Evolutionary conservation across 2,797 vertebrate genomes (phyloP).

Genomic region (Enteromius radiatus): DNA sequence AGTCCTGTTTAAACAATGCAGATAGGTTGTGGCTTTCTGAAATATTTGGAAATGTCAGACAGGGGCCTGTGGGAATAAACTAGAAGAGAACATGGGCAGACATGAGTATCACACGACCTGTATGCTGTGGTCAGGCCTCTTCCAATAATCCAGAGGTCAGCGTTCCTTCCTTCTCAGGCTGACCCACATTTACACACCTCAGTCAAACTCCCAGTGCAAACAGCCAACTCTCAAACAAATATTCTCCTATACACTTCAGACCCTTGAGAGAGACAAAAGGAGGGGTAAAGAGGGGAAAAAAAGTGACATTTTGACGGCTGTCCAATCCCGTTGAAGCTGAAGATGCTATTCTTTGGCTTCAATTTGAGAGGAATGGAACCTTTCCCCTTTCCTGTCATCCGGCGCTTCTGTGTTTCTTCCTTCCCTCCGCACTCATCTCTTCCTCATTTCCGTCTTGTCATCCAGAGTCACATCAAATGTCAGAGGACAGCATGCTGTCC

Average conservation of each 20-base stretch:
- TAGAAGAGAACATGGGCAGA: conserved; percentile 38
- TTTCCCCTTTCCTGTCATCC: conserved; percentile 48
- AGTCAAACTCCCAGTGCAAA: conserved; percentile 49
- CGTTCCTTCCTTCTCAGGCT: conserved; percentile 38
- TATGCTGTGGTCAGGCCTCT: conserved; percentile 46
- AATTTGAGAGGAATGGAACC: conserved; percentile 45
- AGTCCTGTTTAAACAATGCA: conserved; percentile 16
- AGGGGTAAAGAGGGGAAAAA: conserved; percentile 24
- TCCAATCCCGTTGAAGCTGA: conserved; percentile 45
- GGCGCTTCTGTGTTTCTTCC: conserved; percentile 10
- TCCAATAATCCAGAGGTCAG: conserved; percentile 59
- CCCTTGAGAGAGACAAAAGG: conserved; percentile 24
- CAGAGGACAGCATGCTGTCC: conserved; percentile 41
- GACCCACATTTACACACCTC: conserved; percentile 47
- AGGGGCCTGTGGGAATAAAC: conserved; percentile 31
- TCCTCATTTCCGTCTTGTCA: conserved; percentile 60
- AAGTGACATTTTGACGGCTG: conserved; percentile 54
- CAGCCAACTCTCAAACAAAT: conserved; percentile 51
- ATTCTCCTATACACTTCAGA: conserved; percentile 42
- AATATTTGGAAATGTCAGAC: conserved; percentile 38
- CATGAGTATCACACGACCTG: conserved; percentile 37
- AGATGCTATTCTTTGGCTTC: conserved; percentile 42
- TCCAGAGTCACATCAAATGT: conserved; percentile 53
- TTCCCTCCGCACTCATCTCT: conserved; percentile 43
- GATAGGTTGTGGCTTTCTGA: background rate